Evolutionary conservation across 2,113 vertebrate genomes (phyloP), one percentile per base, ranked within the genome.

Genomic region (Amazona guildingii): DNA sequence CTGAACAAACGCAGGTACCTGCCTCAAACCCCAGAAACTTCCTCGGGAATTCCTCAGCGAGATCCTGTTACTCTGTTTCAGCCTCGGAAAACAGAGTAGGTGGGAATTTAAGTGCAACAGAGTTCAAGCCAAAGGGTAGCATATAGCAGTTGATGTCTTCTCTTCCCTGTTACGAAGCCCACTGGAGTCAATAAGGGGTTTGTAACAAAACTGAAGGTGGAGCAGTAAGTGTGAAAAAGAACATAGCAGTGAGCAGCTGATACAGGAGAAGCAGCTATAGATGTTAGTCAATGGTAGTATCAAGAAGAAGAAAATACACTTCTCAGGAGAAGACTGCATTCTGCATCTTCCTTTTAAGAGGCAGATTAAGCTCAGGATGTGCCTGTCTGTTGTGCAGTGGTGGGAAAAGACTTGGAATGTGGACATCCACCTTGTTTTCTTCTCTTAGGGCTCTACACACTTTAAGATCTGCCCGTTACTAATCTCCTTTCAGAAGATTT

Each of bases 401-500:
- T 24, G 8, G 46, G 6, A 1, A 20, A 64, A 48, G 31, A 20
- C 46, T 68, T 33, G 44, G 62, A 46, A 74, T 23, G 72, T 19
- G 52, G 86, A 66, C 11, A 35, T 17, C 61, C 75, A 75, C 82
- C 84, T 94, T 17, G 44, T 25, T 92, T 88, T 64, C 75, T 81
- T 70, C 49, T 70, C n/a, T 84, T 54, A 37, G 4, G 57, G 48
- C 68, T 74, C 74, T 31, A 1, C 6, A 3, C 16, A 3, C 13
- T 39, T 74, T 11, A 61, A 79, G 91, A 59, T 23, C 83, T 27
- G 27, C 57, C 31, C 6, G 61, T 27, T 41, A 72, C 16, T 84
- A 86, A 95, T 86, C 94, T 92, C 82, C 90, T 94, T 74, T 74
- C 43, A 24, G 89, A 37, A 86, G 95, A 74, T 88, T 95, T 68